Conservation (phyloP, 2,797 vertebrate species). For the Anabas testudineus region DNA sequence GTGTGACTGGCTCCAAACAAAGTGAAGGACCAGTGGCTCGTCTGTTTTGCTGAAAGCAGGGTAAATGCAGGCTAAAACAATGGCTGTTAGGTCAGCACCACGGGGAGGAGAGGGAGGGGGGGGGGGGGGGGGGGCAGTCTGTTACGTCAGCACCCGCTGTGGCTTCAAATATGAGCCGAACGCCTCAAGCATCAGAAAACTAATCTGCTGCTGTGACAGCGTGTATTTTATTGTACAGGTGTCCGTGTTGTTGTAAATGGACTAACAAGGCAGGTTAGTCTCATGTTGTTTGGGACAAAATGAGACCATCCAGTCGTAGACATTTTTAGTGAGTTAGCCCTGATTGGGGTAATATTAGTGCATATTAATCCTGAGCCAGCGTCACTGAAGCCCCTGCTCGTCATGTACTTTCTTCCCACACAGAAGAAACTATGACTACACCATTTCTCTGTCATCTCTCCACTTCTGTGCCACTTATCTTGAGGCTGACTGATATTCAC, state of each 20-base stretch:
- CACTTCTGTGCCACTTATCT: background rate
- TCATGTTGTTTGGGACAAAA: too few species aligned
- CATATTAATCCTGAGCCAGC: conserved; percentile 12
- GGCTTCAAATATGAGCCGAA: background rate
- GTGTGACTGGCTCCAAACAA: conserved; percentile 62
- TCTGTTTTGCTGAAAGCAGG: conserved; percentile 59
- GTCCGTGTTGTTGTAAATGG: background rate
- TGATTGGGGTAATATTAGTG: background rate
- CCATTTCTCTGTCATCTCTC: background rate
- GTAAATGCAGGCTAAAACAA: conserved; percentile 67
- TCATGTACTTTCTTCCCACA: background rate
- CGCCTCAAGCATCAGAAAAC: background rate
- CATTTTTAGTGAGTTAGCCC: background rate
- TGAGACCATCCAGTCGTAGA: background rate
- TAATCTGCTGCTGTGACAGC: background rate
- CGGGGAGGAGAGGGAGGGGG: too few species aligned
- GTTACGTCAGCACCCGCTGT: conserved; percentile 3
- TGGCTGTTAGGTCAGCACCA: too few species aligned
- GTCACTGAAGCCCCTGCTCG: background rate
- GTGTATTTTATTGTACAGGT: background rate
- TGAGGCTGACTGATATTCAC: conserved; percentile 37
- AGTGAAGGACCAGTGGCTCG: conserved; percentile 29
- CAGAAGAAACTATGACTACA: background rate
- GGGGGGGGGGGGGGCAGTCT: too few species aligned
- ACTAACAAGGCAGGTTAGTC: background rate